Evolutionary conservation across 2,797 vertebrate genomes (phyloP).

Genomic region (Chaenodraco wilsoni): DNA sequence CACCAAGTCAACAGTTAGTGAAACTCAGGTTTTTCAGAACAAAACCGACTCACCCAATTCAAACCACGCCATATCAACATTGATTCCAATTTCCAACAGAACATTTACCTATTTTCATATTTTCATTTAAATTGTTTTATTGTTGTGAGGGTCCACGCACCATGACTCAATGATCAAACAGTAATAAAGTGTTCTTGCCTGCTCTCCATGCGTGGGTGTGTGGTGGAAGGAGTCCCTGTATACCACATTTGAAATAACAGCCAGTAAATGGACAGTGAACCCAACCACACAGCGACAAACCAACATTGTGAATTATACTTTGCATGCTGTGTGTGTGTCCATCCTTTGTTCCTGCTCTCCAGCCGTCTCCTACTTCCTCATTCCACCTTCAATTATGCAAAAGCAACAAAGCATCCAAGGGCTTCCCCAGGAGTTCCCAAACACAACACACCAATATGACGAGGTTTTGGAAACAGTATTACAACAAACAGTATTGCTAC

Average conservation of each 20-base stretch:
- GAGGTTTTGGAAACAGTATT: not conserved
- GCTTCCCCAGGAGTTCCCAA: slow-evolving; percentile 1
- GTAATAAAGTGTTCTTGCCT: not conserved
- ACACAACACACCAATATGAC: too few relatives aligned
- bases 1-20: too few relatives aligned
- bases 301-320: slow-evolving; percentile 6
- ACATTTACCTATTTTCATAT: not conserved
- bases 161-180: not conserved
- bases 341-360: slow-evolving; percentile 4
- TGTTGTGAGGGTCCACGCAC: not conserved
- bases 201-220: slow-evolving; percentile 20
- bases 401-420: not conserved
- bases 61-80: too few relatives aligned
- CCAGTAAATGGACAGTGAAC: too few relatives aligned
- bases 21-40: too few relatives aligned
- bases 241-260: not conserved
- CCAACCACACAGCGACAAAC: not conserved
- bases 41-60: too few relatives aligned
- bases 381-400: not conserved
- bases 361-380: not conserved
- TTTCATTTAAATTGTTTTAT: not conserved
- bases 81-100: too few relatives aligned
- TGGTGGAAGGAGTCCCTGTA: not conserved
- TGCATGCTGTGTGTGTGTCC: slow-evolving; percentile 10
- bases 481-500: not conserved